Conservation (phyloP, 2,888 invertebrate species). For the Drosophila bunnanda region DNA sequence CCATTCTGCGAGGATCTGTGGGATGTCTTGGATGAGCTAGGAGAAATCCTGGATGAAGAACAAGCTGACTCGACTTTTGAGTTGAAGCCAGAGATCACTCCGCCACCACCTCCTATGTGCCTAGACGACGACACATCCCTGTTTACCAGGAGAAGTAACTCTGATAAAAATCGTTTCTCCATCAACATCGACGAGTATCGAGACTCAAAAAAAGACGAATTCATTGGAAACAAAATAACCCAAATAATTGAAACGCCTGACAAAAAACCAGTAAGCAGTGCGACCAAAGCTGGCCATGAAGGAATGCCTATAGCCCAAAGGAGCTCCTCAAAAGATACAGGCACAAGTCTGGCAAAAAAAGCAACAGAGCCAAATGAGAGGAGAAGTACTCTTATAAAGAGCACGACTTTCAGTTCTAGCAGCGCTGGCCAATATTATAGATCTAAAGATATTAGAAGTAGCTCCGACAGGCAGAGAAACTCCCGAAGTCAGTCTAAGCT, state of each 20-base stretch:
- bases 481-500: not conserved
- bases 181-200: not conserved
- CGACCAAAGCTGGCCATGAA: too few relatives aligned
- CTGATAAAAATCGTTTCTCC: not conserved
- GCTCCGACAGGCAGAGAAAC: not conserved
- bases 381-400: not conserved
- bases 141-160: slow-evolving; percentile 23
- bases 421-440: too few relatives aligned
- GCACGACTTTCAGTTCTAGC: not conserved
- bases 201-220: not conserved
- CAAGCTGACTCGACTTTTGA: not conserved
- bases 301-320: not conserved
- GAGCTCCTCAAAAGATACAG: not conserved
- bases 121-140: slow-evolving; percentile 22
- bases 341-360: not conserved
- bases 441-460: not conserved
- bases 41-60: slow-evolving; percentile 19
- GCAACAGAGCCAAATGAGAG: not conserved
- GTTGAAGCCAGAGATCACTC: not conserved
- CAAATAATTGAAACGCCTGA: not conserved
- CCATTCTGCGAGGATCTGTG: slow-evolving; percentile 4
- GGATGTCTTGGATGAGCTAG: slow-evolving; percentile 26
- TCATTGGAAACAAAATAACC: not conserved
- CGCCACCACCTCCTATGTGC: slow-evolving; percentile 29
- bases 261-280: too few relatives aligned